Evolutionary conservation across 2,113 vertebrate genomes (phyloP), one percentile per base, ranked within the genome.

Genomic region (Eonycteris spelaea): DNA sequence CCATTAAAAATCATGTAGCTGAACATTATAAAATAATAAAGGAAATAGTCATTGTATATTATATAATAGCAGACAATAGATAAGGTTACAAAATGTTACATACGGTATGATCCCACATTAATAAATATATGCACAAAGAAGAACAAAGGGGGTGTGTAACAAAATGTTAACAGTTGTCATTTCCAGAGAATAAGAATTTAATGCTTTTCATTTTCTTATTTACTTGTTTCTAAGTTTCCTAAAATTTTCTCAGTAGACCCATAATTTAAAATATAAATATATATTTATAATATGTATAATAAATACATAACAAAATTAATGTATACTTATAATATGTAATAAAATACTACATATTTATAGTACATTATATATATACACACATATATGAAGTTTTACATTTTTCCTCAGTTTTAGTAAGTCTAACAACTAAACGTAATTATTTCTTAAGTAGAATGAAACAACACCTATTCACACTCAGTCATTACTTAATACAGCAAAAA

Each of bases 361-460:
- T 51, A 51, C 3, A 48, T 48, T 48, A 48, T 59, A 9, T 59
- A 59, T 26, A 59, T 59, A 59, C 24, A 59, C 57, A 59, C 21
- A 40, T 21, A 48, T 35, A 35, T 0, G 63, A 21, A 92, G 22
- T n/a, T 75, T 51, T 82, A 68, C 15, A 63, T 61, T n/a, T 92
- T 94, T 83, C 51, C 94, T 68, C 18, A 74, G 77, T 16, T 68
- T 94, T 87, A 63, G 11, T 68, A 53, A 73, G 19, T 75, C 40
- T 85, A 73, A 68, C 19, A 43, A 75, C 48, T 48, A 68, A 94
- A 21, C 78, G 15, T 53, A 86, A 79, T 85, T 18, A 91, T 82
- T 96, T 94, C 55, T 83, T 74, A 74, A 87, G 67, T 38, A 92
- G 38, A 94, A 61, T 87, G 43, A 95, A 91, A 70, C 28, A 95